Base-by-base conservation (phyloP, 2,797 vertebrate genomes). In the Schizopygopsis malacanthus region DNA sequence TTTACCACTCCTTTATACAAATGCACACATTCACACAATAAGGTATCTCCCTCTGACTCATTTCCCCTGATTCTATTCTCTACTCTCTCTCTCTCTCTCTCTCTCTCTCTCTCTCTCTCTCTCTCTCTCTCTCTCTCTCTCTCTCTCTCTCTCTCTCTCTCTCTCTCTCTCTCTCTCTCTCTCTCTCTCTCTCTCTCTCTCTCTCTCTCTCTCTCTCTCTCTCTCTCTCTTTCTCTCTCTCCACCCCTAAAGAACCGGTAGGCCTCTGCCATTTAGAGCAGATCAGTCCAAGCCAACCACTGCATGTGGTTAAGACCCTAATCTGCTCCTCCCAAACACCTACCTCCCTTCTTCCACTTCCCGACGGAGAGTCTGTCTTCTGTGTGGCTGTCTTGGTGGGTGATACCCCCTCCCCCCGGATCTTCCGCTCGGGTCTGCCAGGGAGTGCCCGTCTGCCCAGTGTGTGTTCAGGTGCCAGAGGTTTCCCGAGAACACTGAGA, bases 221-320 rank as follows among this genome's bases (percentile, higher is more conserved):
- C 33, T 33, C 33, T 33, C 33, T 33, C 33, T 33, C 33, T 54
- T 28, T 72, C 18, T 61, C 61, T 41, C 41, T 8, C 1, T 41
- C 25, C 10, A 2, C 83, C 56, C 76, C 52, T 4, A 79, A 77
- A 84, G 77, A 85, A 83, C 87, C 83, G 88, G 85, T 90, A 84
- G 86, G 85, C 83, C 84, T 65, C 75, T 88, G 71, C 91, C 90
- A 92, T 90, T 94, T 90, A 91, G 85, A 85, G 89, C 83, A 90
- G 87, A 88, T 90, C 86, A 79, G 65, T 85, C 79, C 88, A 56
- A 73, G 87, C 86, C 85, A 61, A 73, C 88, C 90, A 88, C 85
- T 90, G 89, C 90, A 92, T 83, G 77, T 79, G 75, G 45, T 72
- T 33, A 65, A 54, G 75, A 47, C 43, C 37, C 11, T 70, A 54